Evolutionary conservation across 2,113 vertebrate species (phyloP).

Genomic region (Pyrgilauda ruficollis): DNA sequence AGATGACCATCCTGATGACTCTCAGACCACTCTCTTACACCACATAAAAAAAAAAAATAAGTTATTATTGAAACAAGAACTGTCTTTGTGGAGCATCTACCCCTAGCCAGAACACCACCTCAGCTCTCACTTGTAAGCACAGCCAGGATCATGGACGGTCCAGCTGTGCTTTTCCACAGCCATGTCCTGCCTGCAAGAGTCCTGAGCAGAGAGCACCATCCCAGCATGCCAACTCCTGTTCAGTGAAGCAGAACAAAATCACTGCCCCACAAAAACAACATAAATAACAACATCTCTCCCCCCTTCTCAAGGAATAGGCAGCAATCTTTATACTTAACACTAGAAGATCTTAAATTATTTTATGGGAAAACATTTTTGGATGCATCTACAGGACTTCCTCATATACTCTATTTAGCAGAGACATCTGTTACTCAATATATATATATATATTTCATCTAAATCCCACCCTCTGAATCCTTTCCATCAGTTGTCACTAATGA

Average conservation of each 20-base stretch:
- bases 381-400: background rate
- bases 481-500: slow-evolving; percentile 39
- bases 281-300: background rate
- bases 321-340: background rate
- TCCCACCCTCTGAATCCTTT: slow-evolving; percentile 41
- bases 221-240: background rate
- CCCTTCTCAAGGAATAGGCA: background rate
- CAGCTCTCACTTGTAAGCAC: background rate
- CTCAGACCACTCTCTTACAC: background rate
- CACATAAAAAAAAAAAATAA: background rate
- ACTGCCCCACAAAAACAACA: background rate
- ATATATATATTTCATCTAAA: background rate
- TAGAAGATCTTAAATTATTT: background rate
- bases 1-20: background rate
- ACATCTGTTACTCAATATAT: slow-evolving; percentile 32
- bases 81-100: background rate
- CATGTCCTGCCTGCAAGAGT: background rate
- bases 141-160: background rate
- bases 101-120: background rate
- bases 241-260: background rate
- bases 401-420: background rate
- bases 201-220: background rate
- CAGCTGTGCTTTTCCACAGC: background rate
- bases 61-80: background rate
- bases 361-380: background rate